A percentile compares a stretch with the other conserved stretches of the same genome.
Evolutionary conservation across 2,113 vertebrate species (phyloP).

Genomic region (Scytalopus superciliaris): DNA sequence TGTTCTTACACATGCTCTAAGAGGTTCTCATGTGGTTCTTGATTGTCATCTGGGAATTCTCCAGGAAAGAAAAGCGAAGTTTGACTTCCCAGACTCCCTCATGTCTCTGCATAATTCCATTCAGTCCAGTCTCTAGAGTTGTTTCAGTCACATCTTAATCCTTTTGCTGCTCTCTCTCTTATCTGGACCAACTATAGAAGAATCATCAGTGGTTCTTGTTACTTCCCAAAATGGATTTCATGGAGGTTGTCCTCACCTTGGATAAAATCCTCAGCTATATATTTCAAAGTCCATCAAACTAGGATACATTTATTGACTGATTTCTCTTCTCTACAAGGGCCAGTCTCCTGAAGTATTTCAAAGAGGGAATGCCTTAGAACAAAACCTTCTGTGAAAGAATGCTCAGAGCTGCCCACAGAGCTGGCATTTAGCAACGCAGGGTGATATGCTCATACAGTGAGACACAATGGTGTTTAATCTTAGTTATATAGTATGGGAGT

Average conservation of each 20-base stretch:
- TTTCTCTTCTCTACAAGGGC: background rate
- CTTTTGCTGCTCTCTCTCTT: background rate
- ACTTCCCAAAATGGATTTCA: background rate
- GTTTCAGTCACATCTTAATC: background rate
- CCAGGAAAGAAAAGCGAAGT: background rate
- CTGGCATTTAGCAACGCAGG: background rate
- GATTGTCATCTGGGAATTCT: background rate
- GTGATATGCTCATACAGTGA: background rate
- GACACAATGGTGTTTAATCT: background rate
- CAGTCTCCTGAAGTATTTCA: background rate
- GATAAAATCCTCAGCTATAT: background rate
- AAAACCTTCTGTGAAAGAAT: background rate
- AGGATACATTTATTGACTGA: background rate
- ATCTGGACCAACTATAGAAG: background rate
- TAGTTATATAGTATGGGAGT: background rate
- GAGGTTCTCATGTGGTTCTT: background rate
- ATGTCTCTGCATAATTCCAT: background rate
- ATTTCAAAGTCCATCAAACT: background rate
- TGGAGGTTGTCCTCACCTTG: background rate
- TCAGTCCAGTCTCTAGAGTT: background rate
- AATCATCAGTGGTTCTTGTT: background rate
- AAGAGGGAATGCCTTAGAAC: background rate
- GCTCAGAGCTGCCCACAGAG: background rate
- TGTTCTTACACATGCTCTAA: accelerated
- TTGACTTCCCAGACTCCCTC: background rate